Evolutionary conservation across 2,113 vertebrate genomes (phyloP).

Genomic region (Antechinus flavipes): DNA sequence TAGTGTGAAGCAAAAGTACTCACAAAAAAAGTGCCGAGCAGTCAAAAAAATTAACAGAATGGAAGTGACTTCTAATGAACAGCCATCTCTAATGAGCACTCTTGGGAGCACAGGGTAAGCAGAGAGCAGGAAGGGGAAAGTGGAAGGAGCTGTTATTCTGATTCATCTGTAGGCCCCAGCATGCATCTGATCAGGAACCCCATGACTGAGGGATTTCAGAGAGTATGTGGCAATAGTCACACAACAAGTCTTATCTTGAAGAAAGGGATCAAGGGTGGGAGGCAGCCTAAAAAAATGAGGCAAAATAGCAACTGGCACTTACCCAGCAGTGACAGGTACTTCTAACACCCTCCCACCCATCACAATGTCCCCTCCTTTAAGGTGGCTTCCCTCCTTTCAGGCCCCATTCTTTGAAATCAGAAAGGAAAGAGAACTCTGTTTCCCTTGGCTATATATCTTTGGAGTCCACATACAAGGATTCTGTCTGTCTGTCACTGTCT

Average conservation of each 20-base stretch:
- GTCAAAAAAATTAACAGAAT: neutral
- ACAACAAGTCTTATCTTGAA: neutral
- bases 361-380: neutral
- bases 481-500: neutral
- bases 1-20: conserved; percentile 5
- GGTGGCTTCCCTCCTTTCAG: neutral
- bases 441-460: neutral
- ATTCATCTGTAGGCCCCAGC: neutral
- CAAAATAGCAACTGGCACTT: neutral
- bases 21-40: neutral
- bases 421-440: neutral
- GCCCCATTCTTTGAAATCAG: neutral
- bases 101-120: neutral
- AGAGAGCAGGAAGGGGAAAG: neutral
- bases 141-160: neutral
- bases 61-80: neutral
- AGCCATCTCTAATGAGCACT: neutral
- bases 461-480: neutral
- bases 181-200: neutral
- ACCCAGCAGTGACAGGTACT: neutral
- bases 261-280: neutral
- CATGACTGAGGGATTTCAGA: neutral
- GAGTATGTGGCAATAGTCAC: neutral
- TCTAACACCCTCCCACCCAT: neutral
- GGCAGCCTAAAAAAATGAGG: neutral